Base-by-base conservation (phyloP, 2,113 vertebrate species). In the Tringa solitaria region DNA sequence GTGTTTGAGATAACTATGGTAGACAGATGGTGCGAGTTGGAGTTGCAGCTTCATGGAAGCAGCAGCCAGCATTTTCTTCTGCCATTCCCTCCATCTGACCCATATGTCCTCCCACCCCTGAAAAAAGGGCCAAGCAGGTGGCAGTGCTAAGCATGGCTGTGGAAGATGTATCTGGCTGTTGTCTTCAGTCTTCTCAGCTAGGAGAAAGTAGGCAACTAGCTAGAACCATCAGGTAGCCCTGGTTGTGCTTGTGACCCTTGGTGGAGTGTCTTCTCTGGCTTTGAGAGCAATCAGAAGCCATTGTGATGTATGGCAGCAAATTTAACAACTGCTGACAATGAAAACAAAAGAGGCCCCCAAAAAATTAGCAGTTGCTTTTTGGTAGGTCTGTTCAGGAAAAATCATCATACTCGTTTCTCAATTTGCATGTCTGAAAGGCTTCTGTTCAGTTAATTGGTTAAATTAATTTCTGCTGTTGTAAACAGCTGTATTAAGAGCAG, bases 341-440 rank as follows among this genome's bases (percentile, higher is more conserved):
- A 6, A 84, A 78, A 56, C 41, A 43, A 68, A 74, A 77, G 41
- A 6, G 27, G 11, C 59, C 2, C 14, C 17, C 19, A 19, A 46
- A 14, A 46, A 94, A 74, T 0, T 0, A 3, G 15, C 8, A 0
- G 6, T 24, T 69, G 39, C 30, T 45, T 89, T 69, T 89, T 65
- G 72, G 59, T 43, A 57, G 57, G 43, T 41, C 39, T 91, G 28
- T 65, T 89, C 41, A 76, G 86, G 67, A 92, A 89, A 64, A 79
- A 41, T 0, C 16, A 12, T 80, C 75, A 11, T 78, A 41, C 17
- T 41, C 16, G 0, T 92, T 90, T 57, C 69, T 93, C 83, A 39
- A 43, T 95, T 94, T 97, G 81, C 73, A 69, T 95, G 74, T 95
- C 89, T 91, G 87, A 95, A 94, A 95, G 79, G 85, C 75, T 78